Base-by-base conservation (phyloP, 2,797 vertebrate genomes). In the Myotis daubentonii region DNA sequence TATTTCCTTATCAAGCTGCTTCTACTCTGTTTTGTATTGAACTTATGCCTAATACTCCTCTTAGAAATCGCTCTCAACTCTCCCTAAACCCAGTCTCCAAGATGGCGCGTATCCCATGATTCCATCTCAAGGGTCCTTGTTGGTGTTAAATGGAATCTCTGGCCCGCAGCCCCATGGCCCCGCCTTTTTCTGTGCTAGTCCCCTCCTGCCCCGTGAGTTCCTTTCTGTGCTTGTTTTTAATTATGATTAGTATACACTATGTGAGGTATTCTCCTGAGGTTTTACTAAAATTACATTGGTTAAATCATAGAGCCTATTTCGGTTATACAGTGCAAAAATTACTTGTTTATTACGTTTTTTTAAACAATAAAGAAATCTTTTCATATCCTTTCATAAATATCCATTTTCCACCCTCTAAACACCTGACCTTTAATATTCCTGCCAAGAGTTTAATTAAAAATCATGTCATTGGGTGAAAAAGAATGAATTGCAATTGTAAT, bases 81-180 rank as follows among this genome's bases (percentile, higher is more conserved):
- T 6, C 4, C 72, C 6, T 62, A 55, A 33, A 85, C n/a, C 28
- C 3, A 19, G 4, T 62, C 3, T 36, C 33, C 23, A 22, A 71
- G 22, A 23, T 47, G 25, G 10, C 16, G 17, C 70, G 7, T 30
- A 66, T 75, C 75, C 30, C 22, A 30, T 19, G 28, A 49, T 30
- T 10, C 9, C 36, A 36, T 23, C 20, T 53, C 62, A 62, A 5
- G 38, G 38, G 25, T 47, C 82, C 38, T 5, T 28, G 7, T 15
- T 15, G n/a, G 22, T 76, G 71, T 51, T 41, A 62, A 16, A 16
- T 19, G 55, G 4, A 66, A 11, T 3, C 0, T 55, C 9, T 51
- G 49, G 38, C 9, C 3, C 10, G 6, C 22, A 23, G 15, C 0
- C 13, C 3, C 25, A 10, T 6, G 7, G 11, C 8, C 13, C 20